These are phyloP conservation scores for Mantis religiosa DNA, from an alignment of 2,888 invertebrate species.

Conservation along the genomic window DNA sequence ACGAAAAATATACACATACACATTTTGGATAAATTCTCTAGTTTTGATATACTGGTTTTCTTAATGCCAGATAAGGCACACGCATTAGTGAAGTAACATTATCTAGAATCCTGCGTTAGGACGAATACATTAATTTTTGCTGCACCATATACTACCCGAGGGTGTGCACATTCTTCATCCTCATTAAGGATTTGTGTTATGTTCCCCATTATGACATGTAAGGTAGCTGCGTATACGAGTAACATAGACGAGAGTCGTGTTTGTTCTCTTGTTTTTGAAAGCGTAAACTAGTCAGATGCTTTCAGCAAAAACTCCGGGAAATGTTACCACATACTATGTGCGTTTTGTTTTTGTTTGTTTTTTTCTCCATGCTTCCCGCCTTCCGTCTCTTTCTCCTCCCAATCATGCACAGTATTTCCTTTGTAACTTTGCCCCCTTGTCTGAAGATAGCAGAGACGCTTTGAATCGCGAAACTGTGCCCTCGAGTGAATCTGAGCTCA, in stretches of 20 bases:
- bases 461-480: not conserved
- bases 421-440: not conserved
- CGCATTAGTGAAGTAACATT: not conserved
- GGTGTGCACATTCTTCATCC: not conserved
- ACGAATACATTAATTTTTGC: not conserved
- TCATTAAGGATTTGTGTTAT: not conserved
- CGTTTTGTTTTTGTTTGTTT: not conserved
- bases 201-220: not conserved
- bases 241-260: not conserved
- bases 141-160: not conserved
- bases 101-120: not conserved
- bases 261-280: not conserved
- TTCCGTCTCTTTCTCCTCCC: not conserved
- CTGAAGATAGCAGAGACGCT: not conserved
- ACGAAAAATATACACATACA: too few relatives aligned
- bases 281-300: not conserved
- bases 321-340: not conserved
- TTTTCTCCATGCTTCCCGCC: not conserved
- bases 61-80: too few relatives aligned
- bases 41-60: too few relatives aligned
- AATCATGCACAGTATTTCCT: not conserved
- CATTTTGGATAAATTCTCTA: too few relatives aligned
- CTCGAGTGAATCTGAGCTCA: not conserved
- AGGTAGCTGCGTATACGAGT: too few relatives aligned
- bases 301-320: not conserved